Conservation (phyloP, 1,140 invertebrate genomes). For the Drosophila persimilis region DNA sequence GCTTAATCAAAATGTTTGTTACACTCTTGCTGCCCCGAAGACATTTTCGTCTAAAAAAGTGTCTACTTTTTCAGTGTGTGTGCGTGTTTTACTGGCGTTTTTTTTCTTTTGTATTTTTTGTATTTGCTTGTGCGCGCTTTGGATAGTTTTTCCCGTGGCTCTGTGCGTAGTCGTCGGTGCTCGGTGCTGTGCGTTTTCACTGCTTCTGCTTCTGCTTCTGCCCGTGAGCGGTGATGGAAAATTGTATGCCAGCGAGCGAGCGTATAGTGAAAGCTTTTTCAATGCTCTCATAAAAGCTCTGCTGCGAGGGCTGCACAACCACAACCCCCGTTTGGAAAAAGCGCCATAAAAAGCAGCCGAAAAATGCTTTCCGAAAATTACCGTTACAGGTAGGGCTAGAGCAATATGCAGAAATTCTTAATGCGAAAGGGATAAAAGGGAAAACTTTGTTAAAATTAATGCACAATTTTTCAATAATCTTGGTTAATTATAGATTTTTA, state of each 20-base stretch:
- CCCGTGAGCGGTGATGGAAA: slow-evolving; percentile 61
- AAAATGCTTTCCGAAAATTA: slow-evolving; percentile 6
- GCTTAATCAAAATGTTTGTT: slow-evolving; percentile 74
- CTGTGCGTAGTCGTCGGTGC: slow-evolving; percentile 61
- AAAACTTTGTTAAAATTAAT: too few species aligned
- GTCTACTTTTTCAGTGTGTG: slow-evolving; percentile 39
- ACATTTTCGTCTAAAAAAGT: slow-evolving; percentile 63
- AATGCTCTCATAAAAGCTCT: slow-evolving; percentile 43
- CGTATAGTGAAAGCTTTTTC: slow-evolving; percentile 48
- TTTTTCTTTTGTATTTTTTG: slow-evolving; percentile 36
- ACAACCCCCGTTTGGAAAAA: slow-evolving; percentile 13
- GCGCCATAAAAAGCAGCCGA: slow-evolving; percentile 5
- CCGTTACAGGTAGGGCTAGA: slow-evolving; percentile 25
- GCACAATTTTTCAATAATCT: too few species aligned
- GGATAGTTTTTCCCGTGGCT: slow-evolving; percentile 64
- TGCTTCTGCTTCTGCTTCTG: slow-evolving; percentile 63
- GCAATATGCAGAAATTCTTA: too few species aligned
- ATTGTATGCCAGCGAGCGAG: slow-evolving; percentile 30
- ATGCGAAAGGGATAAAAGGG: too few species aligned
- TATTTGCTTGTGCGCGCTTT: slow-evolving; percentile 47
- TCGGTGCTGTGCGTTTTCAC: slow-evolving; percentile 66
- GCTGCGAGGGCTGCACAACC: slow-evolving; percentile 51
- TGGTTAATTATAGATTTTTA: too few species aligned
- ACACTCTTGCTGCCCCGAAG: slow-evolving; percentile 63
- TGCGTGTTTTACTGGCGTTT: slow-evolving; percentile 32